Percentiles rank a stretch among this genome's conserved stretches.
Conservation (phyloP, 2,113 vertebrate species). For the Podarcis cretensis region DNA sequence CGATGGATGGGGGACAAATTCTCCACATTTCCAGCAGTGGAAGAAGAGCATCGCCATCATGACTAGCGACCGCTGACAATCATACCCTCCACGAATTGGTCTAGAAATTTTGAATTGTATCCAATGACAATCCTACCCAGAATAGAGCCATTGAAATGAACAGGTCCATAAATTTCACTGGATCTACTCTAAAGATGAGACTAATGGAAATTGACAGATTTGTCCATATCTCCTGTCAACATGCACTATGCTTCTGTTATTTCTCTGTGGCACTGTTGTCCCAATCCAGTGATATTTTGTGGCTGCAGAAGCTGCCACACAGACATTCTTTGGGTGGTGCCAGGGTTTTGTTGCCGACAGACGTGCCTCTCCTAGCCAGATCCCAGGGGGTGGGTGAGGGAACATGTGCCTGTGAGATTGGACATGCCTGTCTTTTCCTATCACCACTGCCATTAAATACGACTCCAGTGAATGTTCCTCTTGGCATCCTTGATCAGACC, state of each 20-base stretch:
- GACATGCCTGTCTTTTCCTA: constrained; percentile 26
- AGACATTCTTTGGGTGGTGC: background rate
- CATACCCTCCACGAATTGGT: too few species aligned
- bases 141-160: too few species aligned
- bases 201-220: too few species aligned
- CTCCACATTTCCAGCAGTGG: too few species aligned
- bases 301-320: background rate
- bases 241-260: background rate
- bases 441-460: background rate
- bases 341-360: background rate
- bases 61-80: too few species aligned
- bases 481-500: background rate
- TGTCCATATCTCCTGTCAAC: background rate
- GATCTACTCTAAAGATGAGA: too few species aligned
- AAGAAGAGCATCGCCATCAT: too few species aligned
- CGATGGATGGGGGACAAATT: too few species aligned
- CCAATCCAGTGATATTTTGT: background rate
- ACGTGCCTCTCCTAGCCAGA: background rate
- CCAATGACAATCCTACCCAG: too few species aligned
- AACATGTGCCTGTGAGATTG: background rate
- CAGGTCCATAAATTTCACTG: too few species aligned
- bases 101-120: too few species aligned
- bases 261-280: background rate
- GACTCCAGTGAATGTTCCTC: background rate
- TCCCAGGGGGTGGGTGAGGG: background rate